Percentiles rank a stretch among this genome's conserved stretches.
Conservation (phyloP, 1,140 invertebrate genomes). For the Telenomus remus region DNA sequence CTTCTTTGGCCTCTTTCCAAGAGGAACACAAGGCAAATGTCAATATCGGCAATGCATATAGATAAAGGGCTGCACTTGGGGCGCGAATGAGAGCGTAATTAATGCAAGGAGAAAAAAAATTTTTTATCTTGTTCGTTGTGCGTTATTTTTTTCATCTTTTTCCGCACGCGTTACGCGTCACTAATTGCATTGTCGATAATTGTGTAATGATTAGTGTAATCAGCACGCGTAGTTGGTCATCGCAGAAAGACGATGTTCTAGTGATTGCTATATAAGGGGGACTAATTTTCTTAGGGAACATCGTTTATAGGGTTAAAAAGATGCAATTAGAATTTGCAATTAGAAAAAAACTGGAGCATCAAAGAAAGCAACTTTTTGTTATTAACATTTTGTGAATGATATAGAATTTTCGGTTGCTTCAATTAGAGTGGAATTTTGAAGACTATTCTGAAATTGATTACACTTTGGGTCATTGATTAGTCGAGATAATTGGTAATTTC, state of each 20-base stretch:
- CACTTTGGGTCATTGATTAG: too few species aligned
- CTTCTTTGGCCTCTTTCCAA: constrained; percentile 47
- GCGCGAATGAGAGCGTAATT: constrained; percentile 74
- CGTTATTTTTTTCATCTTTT: constrained; percentile 14
- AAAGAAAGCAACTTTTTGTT: too few species aligned
- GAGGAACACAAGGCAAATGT: constrained; percentile 70
- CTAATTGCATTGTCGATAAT: constrained; percentile 46
- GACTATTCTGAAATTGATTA: too few species aligned
- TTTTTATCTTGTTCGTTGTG: constrained; percentile 20
- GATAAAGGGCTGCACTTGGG: constrained; percentile 62
- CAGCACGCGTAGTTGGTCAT: constrained; percentile 25
- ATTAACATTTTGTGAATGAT: too few species aligned
- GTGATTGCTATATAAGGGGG: neutral
- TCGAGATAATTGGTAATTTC: constrained; percentile 1
- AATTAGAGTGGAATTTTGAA: too few species aligned
- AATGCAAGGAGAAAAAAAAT: constrained; percentile 63
- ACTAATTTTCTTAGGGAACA: neutral
- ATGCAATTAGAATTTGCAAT: too few species aligned
- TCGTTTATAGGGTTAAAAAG: neutral
- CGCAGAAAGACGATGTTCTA: neutral
- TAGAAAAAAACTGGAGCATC: too few species aligned
- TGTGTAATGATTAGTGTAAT: constrained; percentile 30
- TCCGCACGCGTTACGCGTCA: constrained; percentile 31
- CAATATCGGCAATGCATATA: constrained; percentile 68
- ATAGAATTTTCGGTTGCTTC: too few species aligned